Percentiles rank a stretch among this genome's conserved stretches.
Conservation (phyloP, 1,140 invertebrate species). For the Zaprionus taronus region DNA sequence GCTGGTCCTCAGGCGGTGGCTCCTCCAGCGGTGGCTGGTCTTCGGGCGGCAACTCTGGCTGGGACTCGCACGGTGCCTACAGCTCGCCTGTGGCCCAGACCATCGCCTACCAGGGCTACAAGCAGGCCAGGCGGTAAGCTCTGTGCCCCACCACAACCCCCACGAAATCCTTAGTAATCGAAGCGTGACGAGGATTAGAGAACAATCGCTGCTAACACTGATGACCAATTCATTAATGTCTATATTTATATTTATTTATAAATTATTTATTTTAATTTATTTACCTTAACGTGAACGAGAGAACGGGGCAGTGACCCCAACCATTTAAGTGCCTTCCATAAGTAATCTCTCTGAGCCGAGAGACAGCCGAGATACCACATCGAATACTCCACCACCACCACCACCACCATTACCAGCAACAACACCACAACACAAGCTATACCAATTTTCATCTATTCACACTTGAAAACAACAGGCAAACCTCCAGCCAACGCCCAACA, state of each 20-base stretch:
- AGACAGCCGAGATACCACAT: constrained; percentile 42
- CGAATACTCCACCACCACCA: constrained; percentile 38
- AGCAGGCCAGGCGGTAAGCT: constrained; percentile 79
- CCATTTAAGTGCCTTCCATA: constrained; percentile 74
- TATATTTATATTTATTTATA: constrained; percentile 83
- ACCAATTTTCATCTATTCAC: constrained; percentile 61
- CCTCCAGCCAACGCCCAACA: constrained; percentile 29
- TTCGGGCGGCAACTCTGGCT: constrained; percentile 73
- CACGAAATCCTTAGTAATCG: constrained; percentile 41
- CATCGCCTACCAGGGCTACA: constrained; percentile 85
- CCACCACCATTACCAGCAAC: constrained; percentile 47
- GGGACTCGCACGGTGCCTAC: constrained; percentile 84
- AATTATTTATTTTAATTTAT: constrained; percentile 84
- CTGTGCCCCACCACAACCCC: not conserved
- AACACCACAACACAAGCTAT: constrained; percentile 41
- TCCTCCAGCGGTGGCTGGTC: constrained; percentile 69
- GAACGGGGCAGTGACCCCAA: constrained; percentile 45
- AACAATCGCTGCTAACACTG: constrained; percentile 72
- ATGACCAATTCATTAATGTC: constrained; percentile 71
- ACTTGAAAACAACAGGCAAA: constrained; percentile 39
- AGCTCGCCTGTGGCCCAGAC: constrained; percentile 84
- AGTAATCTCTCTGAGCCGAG: constrained; percentile 46
- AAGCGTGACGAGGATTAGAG: constrained; percentile 62
- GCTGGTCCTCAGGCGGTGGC: constrained; percentile 80
- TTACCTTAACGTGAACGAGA: constrained; percentile 80